These are phyloP conservation scores for Ephestia elutella DNA, from an alignment of 1,140 invertebrate species.

Conservation along the genomic window DNA sequence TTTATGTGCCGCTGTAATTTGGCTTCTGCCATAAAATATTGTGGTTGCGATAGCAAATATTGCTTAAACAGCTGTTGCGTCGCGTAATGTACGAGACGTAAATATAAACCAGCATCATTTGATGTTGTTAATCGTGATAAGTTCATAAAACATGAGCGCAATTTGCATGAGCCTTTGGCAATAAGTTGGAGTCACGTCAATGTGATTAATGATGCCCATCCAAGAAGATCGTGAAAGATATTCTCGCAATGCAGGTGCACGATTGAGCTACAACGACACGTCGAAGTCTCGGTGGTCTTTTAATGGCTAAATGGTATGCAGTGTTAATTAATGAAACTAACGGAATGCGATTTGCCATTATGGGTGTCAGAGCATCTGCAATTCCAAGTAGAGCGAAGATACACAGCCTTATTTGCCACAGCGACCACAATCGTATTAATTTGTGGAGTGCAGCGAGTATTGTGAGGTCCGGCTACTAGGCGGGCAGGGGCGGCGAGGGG, in stretches of 20 bases:
- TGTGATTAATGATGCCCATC: conserved; percentile 32
- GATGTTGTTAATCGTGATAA: conserved; percentile 60
- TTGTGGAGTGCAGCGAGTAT: conserved; percentile 53
- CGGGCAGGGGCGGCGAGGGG: conserved; percentile 25
- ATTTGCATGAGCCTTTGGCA: conserved; percentile 39
- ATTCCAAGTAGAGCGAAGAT: conserved; percentile 24
- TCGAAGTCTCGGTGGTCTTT: conserved; percentile 4
- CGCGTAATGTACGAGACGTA: conserved; percentile 22
- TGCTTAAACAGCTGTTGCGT: conserved; percentile 46
- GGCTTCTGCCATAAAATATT: conserved; percentile 52
- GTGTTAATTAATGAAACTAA: conserved; percentile 3
- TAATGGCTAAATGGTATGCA: not conserved
- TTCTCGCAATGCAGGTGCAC: conserved; percentile 15
- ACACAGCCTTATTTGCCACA: conserved; percentile 46
- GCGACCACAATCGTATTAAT: conserved; percentile 65
- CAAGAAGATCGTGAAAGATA: conserved; percentile 26
- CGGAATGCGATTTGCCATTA: conserved; percentile 12
- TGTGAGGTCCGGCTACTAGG: conserved; percentile 23
- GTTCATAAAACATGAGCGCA: conserved; percentile 35
- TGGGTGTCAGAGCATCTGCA: conserved; percentile 19
- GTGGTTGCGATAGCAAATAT: conserved; percentile 42
- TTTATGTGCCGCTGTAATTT: conserved; percentile 44
- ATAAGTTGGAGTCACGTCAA: conserved; percentile 30
- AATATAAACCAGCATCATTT: conserved; percentile 39
- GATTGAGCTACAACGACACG: conserved; percentile 9